A percentile compares a stretch with the other conserved stretches of the same genome.
Conservation (phyloP, 2,888 invertebrate species). For the Dascillus cervinus region DNA sequence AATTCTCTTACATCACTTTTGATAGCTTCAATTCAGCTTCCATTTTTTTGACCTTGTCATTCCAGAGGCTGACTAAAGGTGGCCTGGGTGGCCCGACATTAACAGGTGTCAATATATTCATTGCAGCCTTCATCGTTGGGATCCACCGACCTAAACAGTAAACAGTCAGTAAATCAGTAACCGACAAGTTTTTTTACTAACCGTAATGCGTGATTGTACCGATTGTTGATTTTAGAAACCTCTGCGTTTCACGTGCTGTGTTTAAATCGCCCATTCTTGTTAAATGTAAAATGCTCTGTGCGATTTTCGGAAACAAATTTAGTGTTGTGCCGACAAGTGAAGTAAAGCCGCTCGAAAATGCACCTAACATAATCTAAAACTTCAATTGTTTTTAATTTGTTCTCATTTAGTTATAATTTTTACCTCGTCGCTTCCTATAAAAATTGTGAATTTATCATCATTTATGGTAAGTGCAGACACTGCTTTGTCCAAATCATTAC, state of each 20-base stretch:
- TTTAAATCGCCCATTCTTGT: conserved; percentile 45
- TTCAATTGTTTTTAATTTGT: conserved; percentile 1
- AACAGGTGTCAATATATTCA: conserved; percentile 22
- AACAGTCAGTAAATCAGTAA: not conserved
- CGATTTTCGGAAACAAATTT: conserved; percentile 54
- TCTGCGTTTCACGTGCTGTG: conserved; percentile 49
- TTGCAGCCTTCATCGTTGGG: conserved; percentile 24
- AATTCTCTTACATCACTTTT: conserved; percentile 6
- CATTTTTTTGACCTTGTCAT: conserved; percentile 24
- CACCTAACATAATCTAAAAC: conserved; percentile 54
- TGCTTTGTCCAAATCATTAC: conserved; percentile 33
- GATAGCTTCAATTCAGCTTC: conserved; percentile 20
- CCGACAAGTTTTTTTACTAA: too few species aligned
- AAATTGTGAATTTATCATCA: conserved; percentile 33
- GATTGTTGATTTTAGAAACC: conserved; percentile 45
- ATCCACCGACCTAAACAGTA: conserved; percentile 19
- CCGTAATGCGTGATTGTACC: conserved; percentile 49
- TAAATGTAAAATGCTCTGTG: conserved; percentile 48
- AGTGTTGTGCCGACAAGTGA: conserved; percentile 59
- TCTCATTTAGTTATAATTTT: conserved; percentile 4
- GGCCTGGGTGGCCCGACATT: conserved; percentile 22
- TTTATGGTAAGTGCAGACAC: conserved; percentile 31
- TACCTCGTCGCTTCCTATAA: conserved; percentile 38
- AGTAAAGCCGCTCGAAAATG: conserved; percentile 55
- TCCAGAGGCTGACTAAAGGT: conserved; percentile 24